These are phyloP conservation scores for Knipowitschia caucasica DNA, from an alignment of 2,797 vertebrate genomes.

Conservation along the genomic window DNA sequence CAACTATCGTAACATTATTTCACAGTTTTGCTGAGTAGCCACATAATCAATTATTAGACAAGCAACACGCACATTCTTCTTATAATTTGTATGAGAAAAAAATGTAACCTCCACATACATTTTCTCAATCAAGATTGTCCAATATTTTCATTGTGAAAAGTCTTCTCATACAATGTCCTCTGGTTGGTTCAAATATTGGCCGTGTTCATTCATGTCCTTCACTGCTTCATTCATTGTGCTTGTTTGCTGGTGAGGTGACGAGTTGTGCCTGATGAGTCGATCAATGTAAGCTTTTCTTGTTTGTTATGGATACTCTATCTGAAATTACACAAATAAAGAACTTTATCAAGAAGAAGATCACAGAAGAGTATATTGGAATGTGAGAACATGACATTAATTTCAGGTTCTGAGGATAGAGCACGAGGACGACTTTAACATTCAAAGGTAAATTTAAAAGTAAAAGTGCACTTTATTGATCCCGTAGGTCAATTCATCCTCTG, in stretches of 20 bases:
- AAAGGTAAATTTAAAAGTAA: too few species aligned
- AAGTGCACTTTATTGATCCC: too few species aligned
- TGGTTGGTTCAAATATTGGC: background rate
- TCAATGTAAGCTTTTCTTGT: background rate
- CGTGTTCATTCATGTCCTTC: background rate
- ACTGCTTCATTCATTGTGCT: background rate
- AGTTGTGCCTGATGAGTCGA: background rate
- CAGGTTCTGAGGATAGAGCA: background rate
- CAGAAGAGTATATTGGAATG: too few species aligned
- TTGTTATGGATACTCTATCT: background rate
- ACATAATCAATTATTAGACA: background rate
- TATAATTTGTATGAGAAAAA: too few species aligned
- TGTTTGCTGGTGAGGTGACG: conserved; percentile 5
- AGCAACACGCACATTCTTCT: too few species aligned
- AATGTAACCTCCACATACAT: background rate
- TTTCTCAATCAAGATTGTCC: too few species aligned
- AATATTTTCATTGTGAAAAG: background rate
- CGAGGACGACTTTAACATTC: too few species aligned
- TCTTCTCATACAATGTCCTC: background rate
- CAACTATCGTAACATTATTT: background rate
- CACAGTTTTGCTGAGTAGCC: background rate
- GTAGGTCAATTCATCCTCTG: too few species aligned
- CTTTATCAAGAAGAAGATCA: too few species aligned
- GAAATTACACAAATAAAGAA: background rate
- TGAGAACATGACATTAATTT: background rate